Conservation (phyloP, 2,113 vertebrate species). For the Syngnathoides biaculeatus region DNA sequence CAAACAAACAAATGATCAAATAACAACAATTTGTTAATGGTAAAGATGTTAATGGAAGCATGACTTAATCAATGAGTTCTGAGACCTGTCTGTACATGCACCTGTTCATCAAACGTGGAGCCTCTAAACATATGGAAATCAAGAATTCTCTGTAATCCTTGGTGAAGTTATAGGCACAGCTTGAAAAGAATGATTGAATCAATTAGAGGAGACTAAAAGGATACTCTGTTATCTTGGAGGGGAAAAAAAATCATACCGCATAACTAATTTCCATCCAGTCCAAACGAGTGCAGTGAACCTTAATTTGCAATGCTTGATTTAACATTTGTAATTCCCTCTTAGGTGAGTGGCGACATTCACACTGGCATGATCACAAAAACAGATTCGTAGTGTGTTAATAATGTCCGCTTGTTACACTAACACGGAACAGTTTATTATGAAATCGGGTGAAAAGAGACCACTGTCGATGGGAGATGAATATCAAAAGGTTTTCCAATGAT, state of each 20-base stretch:
- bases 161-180: constrained; percentile 36
- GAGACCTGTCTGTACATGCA: neutral
- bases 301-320: constrained; percentile 67
- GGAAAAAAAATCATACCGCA: constrained; percentile 54
- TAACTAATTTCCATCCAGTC: constrained; percentile 59
- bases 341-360: constrained; percentile 56
- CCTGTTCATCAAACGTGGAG: constrained; percentile 3
- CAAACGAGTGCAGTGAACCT: constrained; percentile 60
- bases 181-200: constrained; percentile 33
- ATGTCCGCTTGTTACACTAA: constrained; percentile 38
- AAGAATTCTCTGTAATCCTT: constrained; percentile 10
- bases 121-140: neutral
- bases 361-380: constrained; percentile 44
- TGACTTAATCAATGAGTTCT: neutral
- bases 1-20: too few relatives aligned
- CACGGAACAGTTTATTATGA: constrained; percentile 44
- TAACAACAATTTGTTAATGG: too few relatives aligned
- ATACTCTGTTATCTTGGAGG: constrained; percentile 43
- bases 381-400: constrained; percentile 50
- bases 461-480: constrained; percentile 12
- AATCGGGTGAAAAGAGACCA: constrained; percentile 14
- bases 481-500: neutral
- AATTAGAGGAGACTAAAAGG: constrained; percentile 46
- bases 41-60: neutral
- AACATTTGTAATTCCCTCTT: constrained; percentile 66